Base-by-base conservation (phyloP, 1,140 invertebrate species). In the Caenorhabditis remanei region DNA sequence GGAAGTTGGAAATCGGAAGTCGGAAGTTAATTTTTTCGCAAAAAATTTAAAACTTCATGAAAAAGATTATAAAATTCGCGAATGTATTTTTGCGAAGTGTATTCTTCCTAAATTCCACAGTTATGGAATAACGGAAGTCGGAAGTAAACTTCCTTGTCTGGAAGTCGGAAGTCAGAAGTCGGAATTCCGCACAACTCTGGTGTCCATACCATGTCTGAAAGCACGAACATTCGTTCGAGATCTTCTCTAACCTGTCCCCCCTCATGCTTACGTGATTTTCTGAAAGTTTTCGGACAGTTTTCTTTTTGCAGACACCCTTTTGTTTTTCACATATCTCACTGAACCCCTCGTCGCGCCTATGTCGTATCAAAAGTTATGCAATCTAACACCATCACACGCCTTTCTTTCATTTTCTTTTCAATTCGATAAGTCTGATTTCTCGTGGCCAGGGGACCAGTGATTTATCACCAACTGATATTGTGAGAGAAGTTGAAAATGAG, bases 381-480 rank as follows among this genome's bases (percentile, higher is more conserved):
- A 79, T 79, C 46, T 79, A 50, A 79, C 71, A 79, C 71, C 71
- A 79, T 79, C 71, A 79, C 46, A 50, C 46, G 71, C 71, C 71
- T 79, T 79, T 79, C 46, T 79, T 11, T 79, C 13, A 32, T 79
- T 4, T 50, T 13, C 46, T 11, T n/a, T 75, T 46, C 67, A 46
- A 13, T 8, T 75, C 8, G 41, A 8, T 41, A 40, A 9, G 14
- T 43, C 41, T 43, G 16, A 19, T 8, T 21, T 13, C 13, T 32
- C 40, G 41, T 58, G 13, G 14, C 19, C 32, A 32, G 32, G 32
- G 32, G 32, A 0, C 24, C 71, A 13, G 13, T 79, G 71, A 79
- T 79, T 79, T 79, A 79, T 79, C 40, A 43, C 16, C 46, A n/a
- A 21, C 71, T 79, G 43, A 50, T 24, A 53, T 11, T 24, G n/a